Percentiles rank a stretch among this genome's conserved stretches.
Evolutionary conservation across 1,140 invertebrate species (phyloP).

Genomic region (Bilobella aurantiaca): DNA sequence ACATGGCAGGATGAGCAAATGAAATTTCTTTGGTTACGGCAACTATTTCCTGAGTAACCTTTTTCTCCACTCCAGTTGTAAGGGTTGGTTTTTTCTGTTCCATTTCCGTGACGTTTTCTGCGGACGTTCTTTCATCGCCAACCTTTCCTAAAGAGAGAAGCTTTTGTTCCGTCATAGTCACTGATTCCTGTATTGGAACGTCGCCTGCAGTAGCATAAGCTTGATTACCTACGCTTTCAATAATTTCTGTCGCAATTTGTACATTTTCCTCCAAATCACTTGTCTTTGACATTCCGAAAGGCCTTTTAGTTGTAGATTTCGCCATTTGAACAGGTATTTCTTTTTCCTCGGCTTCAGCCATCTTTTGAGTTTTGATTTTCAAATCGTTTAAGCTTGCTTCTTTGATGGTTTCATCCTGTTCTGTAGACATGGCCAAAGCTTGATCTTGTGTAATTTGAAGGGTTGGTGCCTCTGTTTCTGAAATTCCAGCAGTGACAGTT

Average conservation of each 20-base stretch:
- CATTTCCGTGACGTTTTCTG: constrained; percentile 2
- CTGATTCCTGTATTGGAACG: neutral
- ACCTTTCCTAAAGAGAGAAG: neutral
- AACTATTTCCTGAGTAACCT: too few relatives aligned
- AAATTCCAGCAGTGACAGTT: neutral
- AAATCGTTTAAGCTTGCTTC: constrained; percentile 4
- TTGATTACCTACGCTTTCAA: neutral
- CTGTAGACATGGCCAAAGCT: neutral
- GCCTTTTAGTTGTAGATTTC: neutral
- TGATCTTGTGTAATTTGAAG: neutral
- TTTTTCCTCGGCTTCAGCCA: neutral
- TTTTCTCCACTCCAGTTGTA: too few relatives aligned
- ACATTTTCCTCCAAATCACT: neutral
- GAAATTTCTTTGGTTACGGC: too few relatives aligned
- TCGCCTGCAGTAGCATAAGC: neutral
- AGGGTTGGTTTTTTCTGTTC: too few relatives aligned
- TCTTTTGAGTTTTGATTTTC: neutral
- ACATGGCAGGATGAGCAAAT: too few relatives aligned
- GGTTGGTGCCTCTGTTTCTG: neutral
- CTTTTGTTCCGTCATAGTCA: neutral
- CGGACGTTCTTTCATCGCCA: neutral
- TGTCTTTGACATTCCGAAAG: constrained; percentile 4
- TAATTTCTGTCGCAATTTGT: neutral
- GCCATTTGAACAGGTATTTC: neutral
- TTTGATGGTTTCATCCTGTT: constrained; percentile 3